A percentile compares a stretch with the other conserved stretches of the same genome.
phyloP scores from a whole-genome alignment of 1,140 invertebrate genomes.

The Chironomus striatipennis region DNA sequence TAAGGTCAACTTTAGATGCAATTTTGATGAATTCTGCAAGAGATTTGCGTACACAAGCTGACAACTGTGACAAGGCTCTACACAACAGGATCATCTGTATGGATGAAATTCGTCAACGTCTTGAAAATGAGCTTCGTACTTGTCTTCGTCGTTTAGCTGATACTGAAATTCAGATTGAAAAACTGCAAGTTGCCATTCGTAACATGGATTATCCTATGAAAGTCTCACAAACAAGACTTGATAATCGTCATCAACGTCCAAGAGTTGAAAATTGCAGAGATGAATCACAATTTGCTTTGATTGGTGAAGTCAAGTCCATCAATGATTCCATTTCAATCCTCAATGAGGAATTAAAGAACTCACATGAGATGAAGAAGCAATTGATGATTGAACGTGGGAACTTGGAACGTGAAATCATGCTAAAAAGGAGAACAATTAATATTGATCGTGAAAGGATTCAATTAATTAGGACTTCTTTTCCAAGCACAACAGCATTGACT shows the following conservation, averaged over 20 bases:
- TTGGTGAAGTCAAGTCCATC: slow-evolving; percentile 62
- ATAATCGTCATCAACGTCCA: slow-evolving; percentile 55
- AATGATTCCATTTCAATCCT: slow-evolving; percentile 55
- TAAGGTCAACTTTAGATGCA: slow-evolving; percentile 52
- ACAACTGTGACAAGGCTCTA: slow-evolving; percentile 57
- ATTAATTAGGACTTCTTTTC: slow-evolving; percentile 54
- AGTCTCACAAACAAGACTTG: slow-evolving; percentile 65
- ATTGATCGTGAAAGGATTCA: slow-evolving; percentile 59
- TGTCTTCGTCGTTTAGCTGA: slow-evolving; percentile 56
- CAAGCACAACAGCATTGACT: slow-evolving; percentile 52
- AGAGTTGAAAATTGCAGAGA: slow-evolving; percentile 65
- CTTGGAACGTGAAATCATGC: slow-evolving; percentile 61
- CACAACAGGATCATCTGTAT: slow-evolving; percentile 55
- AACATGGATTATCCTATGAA: slow-evolving; percentile 64
- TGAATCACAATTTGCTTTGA: slow-evolving; percentile 55
- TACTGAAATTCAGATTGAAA: slow-evolving; percentile 56
- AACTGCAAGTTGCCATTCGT: slow-evolving; percentile 49
- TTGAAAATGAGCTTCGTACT: slow-evolving; percentile 57
- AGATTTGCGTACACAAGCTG: slow-evolving; percentile 63
- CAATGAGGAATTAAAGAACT: slow-evolving; percentile 47
- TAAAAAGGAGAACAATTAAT: slow-evolving; percentile 59
- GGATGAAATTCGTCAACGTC: slow-evolving; percentile 52
- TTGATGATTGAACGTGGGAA: slow-evolving; percentile 51
- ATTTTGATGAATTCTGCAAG: slow-evolving; percentile 54
- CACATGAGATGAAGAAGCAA: slow-evolving; percentile 48